A percentile compares a stretch with the other conserved stretches of the same genome.
Conservation (phyloP, 2,888 invertebrate genomes). For the Drosophila paramelanica region DNA sequence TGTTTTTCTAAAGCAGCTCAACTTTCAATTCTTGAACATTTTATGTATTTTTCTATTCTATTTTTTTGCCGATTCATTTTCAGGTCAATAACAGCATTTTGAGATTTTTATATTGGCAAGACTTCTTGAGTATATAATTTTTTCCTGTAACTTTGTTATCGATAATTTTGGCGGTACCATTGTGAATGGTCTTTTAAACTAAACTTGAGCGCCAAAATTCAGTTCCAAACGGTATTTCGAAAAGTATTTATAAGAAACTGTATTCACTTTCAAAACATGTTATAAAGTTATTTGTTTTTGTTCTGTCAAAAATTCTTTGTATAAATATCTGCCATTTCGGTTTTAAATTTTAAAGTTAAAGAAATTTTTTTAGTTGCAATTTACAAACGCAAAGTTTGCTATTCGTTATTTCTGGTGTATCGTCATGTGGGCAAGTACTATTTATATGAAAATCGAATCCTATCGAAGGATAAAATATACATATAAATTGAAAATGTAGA, state of each 20-base stretch:
- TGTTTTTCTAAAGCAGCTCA: constrained; percentile 12
- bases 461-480: background rate
- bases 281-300: background rate
- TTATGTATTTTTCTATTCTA: background rate
- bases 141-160: background rate
- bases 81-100: background rate
- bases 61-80: background rate
- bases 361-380: background rate
- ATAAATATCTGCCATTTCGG: background rate
- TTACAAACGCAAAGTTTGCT: background rate
- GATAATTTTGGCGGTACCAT: background rate
- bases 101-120: background rate
- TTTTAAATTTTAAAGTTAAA: background rate
- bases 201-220: background rate
- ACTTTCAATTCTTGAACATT: background rate
- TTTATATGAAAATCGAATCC: background rate
- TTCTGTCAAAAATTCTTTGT: constrained; percentile 21
- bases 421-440: constrained; percentile 21
- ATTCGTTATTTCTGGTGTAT: constrained; percentile 7
- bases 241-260: background rate
- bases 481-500: too few relatives aligned
- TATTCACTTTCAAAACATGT: background rate
- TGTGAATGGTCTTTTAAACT: background rate
- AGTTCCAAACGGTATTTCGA: background rate
- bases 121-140: background rate